These are phyloP conservation scores for Crocuta crocuta DNA, from an alignment of 2,113 vertebrate species.

Conservation along the genomic window DNA sequence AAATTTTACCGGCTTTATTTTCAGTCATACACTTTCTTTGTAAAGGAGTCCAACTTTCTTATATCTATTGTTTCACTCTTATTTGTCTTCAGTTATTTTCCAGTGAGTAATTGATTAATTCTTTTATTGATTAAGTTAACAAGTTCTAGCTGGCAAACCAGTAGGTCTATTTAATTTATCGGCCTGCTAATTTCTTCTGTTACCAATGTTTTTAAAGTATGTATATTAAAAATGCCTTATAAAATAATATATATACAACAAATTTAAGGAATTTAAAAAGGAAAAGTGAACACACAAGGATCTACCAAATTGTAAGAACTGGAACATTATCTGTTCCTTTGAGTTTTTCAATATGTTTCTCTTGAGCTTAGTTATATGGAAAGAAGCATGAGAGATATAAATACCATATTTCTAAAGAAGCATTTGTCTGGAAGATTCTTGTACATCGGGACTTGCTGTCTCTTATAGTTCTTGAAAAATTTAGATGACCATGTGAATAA, in stretches of 20 bases:
- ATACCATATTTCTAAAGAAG: neutral
- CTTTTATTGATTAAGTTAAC: neutral
- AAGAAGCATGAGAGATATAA: neutral
- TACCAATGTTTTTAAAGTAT: neutral
- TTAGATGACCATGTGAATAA: neutral
- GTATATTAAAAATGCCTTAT: neutral
- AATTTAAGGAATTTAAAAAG: neutral
- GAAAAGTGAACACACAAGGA: neutral
- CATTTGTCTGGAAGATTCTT: neutral
- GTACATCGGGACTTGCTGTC: neutral
- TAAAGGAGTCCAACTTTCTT: neutral
- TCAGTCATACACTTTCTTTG: neutral
- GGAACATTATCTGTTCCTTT: neutral
- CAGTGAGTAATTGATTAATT: neutral
- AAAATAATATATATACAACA: neutral
- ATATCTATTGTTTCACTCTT: neutral
- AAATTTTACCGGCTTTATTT: neutral
- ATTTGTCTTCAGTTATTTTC: neutral
- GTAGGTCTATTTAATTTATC: neutral
- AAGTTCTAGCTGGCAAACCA: neutral
- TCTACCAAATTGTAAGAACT: neutral
- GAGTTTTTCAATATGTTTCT: neutral
- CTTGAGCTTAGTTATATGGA: neutral
- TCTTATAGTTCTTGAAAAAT: neutral
- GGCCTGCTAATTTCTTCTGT: neutral